Percentiles rank a stretch among this genome's conserved stretches.
phyloP scores from a whole-genome alignment of 2,888 invertebrate genomes.

The Lutraria lutraria region DNA sequence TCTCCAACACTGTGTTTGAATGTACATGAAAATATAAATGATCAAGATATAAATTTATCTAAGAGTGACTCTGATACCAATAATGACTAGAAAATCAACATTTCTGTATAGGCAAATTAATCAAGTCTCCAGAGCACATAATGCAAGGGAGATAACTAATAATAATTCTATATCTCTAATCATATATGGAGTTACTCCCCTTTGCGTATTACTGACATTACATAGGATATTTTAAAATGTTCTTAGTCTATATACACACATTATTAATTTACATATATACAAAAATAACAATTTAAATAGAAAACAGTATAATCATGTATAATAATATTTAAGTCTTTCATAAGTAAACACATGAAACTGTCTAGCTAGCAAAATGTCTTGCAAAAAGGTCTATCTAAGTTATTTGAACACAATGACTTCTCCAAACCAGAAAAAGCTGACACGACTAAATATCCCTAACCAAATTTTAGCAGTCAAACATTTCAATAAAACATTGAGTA shows the following conservation, averaged over 20 bases:
- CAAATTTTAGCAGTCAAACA: neutral
- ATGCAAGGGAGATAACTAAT: conserved; percentile 29
- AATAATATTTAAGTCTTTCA: conserved; percentile 24
- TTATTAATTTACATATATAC: conserved; percentile 40
- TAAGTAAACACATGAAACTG: neutral
- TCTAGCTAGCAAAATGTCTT: conserved; percentile 27
- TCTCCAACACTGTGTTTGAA: neutral
- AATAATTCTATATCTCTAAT: neutral
- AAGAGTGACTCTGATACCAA: neutral
- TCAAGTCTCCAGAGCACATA: neutral
- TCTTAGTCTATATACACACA: conserved; percentile 32
- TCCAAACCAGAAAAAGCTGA: neutral
- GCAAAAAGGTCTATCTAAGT: conserved; percentile 15
- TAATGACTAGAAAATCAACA: conserved; percentile 42
- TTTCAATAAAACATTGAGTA: neutral
- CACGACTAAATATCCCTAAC: neutral
- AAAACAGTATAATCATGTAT: conserved; percentile 33
- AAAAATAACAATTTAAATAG: conserved; percentile 48
- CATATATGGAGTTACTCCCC: conserved; percentile 30
- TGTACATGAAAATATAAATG: neutral
- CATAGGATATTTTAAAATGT: neutral
- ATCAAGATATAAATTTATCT: conserved; percentile 2
- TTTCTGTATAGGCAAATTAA: conserved; percentile 16
- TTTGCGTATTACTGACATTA: conserved; percentile 34
- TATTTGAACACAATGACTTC: conserved; percentile 34